These are phyloP conservation scores for Eledona agricola DNA, from an alignment of 2,888 invertebrate genomes.

Conservation along the genomic window DNA sequence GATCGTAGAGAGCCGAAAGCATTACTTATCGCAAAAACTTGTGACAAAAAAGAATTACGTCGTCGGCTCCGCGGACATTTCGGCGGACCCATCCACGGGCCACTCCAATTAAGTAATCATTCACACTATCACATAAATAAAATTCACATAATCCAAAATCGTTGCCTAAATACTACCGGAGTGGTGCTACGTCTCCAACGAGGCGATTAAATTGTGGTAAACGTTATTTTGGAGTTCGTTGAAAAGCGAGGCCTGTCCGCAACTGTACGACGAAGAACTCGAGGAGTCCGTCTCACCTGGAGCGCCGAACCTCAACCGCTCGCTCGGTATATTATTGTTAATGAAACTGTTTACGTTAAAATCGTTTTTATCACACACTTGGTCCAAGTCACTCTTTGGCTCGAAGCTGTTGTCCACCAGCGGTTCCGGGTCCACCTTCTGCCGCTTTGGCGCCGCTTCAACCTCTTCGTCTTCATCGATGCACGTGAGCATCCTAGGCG, in stretches of 20 bases:
- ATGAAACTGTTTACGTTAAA: conserved; percentile 55
- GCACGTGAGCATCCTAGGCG: conserved; percentile 73
- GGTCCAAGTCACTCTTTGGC: conserved; percentile 34
- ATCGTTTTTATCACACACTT: conserved; percentile 34
- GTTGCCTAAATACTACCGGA: conserved; percentile 38
- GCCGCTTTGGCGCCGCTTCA: conserved; percentile 56
- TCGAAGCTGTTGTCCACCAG: too few relatives aligned
- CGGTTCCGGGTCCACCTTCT: conserved; percentile 54
- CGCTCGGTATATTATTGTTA: conserved; percentile 51
- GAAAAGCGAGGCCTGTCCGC: conserved; percentile 73
- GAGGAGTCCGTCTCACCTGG: conserved; percentile 42
- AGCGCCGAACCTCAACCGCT: conserved; percentile 44
- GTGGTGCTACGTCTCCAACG: conserved; percentile 65
- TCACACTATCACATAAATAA: conserved; percentile 47
- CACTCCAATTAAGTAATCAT: conserved; percentile 29
- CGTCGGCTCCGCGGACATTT: conserved; percentile 12
- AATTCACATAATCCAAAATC: conserved; percentile 39
- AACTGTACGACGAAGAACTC: conserved; percentile 61
- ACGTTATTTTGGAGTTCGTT: conserved; percentile 69
- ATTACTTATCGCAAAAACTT: conserved; percentile 18
- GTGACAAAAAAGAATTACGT: conserved; percentile 3
- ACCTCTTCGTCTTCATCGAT: conserved; percentile 71
- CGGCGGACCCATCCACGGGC: conserved; percentile 8
- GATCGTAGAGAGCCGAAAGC: conserved; percentile 38
- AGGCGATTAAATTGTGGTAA: conserved; percentile 69